These are phyloP conservation scores for Acanthosepion lycidas DNA, from an alignment of 2,888 invertebrate genomes.

Conservation along the genomic window DNA sequence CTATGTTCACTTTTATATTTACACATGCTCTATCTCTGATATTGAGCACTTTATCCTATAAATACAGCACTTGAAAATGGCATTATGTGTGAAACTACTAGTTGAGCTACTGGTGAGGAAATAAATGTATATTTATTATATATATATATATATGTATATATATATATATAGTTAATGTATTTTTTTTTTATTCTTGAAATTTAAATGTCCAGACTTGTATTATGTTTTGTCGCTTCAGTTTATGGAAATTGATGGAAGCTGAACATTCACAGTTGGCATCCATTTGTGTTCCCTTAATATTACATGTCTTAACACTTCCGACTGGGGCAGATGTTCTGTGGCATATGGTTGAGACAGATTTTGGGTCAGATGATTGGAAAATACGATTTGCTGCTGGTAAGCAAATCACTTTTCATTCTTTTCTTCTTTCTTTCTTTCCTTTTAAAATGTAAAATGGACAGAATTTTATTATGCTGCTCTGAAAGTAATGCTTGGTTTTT, in stretches of 20 bases:
- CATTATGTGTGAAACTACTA: no score
- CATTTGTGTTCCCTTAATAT: constrained; percentile 90
- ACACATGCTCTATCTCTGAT: no score
- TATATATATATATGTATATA: no score
- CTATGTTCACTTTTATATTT: no score
- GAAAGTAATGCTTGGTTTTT: no score
- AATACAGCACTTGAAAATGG: no score
- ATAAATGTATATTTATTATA: no score
- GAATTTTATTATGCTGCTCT: no score
- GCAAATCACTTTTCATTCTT: neutral
- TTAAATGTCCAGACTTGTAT: neutral
- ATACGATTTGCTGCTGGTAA: constrained; percentile 89
- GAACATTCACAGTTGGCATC: constrained; percentile 95
- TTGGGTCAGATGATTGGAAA: constrained; percentile 91
- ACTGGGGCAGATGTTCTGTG: constrained; percentile 96
- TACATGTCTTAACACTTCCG: constrained; percentile 95
- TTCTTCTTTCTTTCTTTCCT: neutral
- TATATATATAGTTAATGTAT: no score
- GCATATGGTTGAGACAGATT: constrained; percentile 94
- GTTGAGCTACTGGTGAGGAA: no score
- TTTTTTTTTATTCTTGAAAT: no score
- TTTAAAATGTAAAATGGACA: neutral
- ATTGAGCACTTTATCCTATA: no score
- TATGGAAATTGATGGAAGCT: constrained; percentile 94
- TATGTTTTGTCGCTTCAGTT: constrained; percentile 77